Base-by-base conservation (phyloP, 2,888 invertebrate genomes). In the Diaphora mendica region DNA sequence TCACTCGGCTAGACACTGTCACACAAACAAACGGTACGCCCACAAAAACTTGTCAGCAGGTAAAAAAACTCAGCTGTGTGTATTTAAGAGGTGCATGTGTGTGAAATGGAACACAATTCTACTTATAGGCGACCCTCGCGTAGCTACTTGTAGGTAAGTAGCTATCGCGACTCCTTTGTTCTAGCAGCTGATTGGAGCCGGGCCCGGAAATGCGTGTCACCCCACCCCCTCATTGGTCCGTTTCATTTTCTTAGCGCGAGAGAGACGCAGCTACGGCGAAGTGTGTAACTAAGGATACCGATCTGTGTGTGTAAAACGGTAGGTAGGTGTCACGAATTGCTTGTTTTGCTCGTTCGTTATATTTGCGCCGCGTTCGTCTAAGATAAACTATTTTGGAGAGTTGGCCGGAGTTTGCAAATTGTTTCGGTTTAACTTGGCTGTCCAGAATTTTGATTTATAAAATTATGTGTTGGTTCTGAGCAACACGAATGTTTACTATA, bases 141-240 rank as follows among this genome's bases (percentile, higher is more conserved):
- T 93, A 94, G 94, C 93, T 94, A 94, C 93, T 94, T 89, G 91
- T 95, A 94, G 91, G 92, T 92, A 91, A 95, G 95, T 95, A 95
- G 95, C 95, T 94, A 95, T 93, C 94, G 92, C 93, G 91, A 91
- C 90, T 94, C 96, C 93, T 94, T 96, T 96, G 96, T 96, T 96
- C 96, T 96, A 96, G 94, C 95, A 96, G 96, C 96, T 96, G 96
- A 96, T 96, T 96, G 96, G 96, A 96, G 95, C 93, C 92, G 93
- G 92, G 94, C 91, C 95, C 94, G 95, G 96, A 95, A 95, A 95
- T 96, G 96, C 95, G 96, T 96, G 93, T 94, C 95, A 95, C 94
- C 94, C 94, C 95, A 92, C 95, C 95, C 95, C 94, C 94, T 94
- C 95, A 96, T 96, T 96, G 96, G 96, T 95, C 94, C 94, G 95